Conservation (phyloP, 2,888 invertebrate genomes). For the Acleris laterana region DNA sequence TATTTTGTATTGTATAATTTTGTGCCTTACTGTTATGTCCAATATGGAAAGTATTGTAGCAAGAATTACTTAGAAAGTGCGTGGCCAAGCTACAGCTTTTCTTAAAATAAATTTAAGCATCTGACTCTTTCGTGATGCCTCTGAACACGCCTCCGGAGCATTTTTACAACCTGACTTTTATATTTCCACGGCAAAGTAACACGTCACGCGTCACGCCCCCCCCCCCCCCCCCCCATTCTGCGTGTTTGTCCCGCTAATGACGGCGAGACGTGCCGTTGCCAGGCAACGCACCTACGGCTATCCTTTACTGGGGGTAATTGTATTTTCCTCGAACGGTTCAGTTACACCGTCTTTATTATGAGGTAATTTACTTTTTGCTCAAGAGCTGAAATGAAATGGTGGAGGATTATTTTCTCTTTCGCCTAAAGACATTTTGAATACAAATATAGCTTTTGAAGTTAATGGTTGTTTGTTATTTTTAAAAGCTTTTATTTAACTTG, state of each 20-base stretch:
- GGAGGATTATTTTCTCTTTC: neutral
- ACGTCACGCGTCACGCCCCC: slow-evolving; percentile 13
- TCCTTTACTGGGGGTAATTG: slow-evolving; percentile 13
- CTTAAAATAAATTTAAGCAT: no score
- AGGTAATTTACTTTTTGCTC: slow-evolving; percentile 1
- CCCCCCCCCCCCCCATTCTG: slow-evolving; percentile 19
- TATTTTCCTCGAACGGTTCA: slow-evolving; percentile 5
- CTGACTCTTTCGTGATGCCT: no score
- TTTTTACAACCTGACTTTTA: neutral
- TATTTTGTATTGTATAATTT: no score
- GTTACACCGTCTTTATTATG: neutral
- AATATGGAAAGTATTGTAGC: no score
- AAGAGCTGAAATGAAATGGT: neutral
- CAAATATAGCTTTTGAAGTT: no score
- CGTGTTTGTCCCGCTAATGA: slow-evolving; percentile 56
- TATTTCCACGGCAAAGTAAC: slow-evolving; percentile 19
- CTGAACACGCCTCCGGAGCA: no score
- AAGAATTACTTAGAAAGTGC: no score
- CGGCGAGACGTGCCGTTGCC: slow-evolving; percentile 55
- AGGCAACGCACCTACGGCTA: slow-evolving; percentile 43
- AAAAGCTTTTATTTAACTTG: no score
- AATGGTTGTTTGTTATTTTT: no score
- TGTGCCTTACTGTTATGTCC: no score
- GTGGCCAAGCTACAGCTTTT: no score
- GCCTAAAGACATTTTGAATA: neutral